phyloP scores from a whole-genome alignment of 2,797 vertebrate genomes.

The Arrhamphus sclerolepis region DNA sequence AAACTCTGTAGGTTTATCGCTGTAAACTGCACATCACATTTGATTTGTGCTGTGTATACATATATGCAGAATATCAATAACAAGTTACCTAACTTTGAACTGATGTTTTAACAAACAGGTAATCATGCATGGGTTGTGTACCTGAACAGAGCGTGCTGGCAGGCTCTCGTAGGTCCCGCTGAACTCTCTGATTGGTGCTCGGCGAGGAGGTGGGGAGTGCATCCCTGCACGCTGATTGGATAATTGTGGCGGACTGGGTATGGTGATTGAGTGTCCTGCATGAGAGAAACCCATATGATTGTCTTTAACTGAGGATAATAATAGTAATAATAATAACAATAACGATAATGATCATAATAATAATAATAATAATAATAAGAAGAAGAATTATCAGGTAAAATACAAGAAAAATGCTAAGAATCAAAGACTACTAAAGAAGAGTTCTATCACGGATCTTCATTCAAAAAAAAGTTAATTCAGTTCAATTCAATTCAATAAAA shows the following conservation, averaged over 20 bases:
- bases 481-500: too few relatives aligned
- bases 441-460: slow-evolving; percentile 19
- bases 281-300: slow-evolving; percentile 62
- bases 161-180: slow-evolving; percentile 91
- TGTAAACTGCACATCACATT: too few relatives aligned
- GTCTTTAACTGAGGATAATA: slow-evolving; percentile 55
- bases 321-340: background rate
- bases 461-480: too few relatives aligned
- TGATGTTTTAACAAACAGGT: background rate
- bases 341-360: slow-evolving; percentile 1
- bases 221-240: slow-evolving; percentile 86
- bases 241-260: slow-evolving; percentile 70
- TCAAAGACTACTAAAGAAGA: slow-evolving; percentile 2
- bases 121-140: slow-evolving; percentile 46
- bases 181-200: slow-evolving; percentile 82
- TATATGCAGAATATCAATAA: too few relatives aligned
- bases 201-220: slow-evolving; percentile 91
- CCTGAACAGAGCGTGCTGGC: slow-evolving; percentile 88
- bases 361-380: too few relatives aligned
- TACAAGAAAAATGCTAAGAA: background rate
- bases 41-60: too few relatives aligned
- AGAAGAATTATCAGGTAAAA: too few relatives aligned
- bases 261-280: slow-evolving; percentile 73
- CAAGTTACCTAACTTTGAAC: too few relatives aligned
- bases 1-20: too few relatives aligned